Evolutionary conservation across 2,888 invertebrate species (phyloP).

Genomic region (Eutolmus rufibarbis): DNA sequence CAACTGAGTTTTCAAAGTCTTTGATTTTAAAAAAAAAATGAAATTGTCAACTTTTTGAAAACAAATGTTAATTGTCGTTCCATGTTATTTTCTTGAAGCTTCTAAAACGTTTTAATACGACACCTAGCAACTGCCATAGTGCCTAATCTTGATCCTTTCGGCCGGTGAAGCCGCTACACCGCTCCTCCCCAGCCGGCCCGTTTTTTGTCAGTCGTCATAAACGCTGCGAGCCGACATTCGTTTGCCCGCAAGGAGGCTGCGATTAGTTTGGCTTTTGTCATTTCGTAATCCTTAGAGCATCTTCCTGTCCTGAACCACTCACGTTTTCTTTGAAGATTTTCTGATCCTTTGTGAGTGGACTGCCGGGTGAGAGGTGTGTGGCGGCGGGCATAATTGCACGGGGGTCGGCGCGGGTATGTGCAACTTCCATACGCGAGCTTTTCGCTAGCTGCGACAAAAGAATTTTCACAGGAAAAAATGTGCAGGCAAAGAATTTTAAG

Average conservation of each 20-base stretch:
- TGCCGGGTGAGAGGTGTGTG: not conserved
- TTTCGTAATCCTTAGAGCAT: slow-evolving; percentile 17
- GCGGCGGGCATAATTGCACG: slow-evolving; percentile 4
- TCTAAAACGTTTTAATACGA: not conserved
- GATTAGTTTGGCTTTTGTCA: slow-evolving; percentile 35
- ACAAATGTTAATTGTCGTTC: not conserved
- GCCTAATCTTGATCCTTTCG: not conserved
- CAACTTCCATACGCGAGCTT: slow-evolving; percentile 9
- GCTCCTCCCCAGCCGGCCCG: not conserved
- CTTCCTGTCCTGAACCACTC: slow-evolving; percentile 15
- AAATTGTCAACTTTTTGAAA: no score
- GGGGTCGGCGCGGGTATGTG: not conserved
- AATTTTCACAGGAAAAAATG: slow-evolving; percentile 8
- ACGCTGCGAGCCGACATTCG: not conserved
- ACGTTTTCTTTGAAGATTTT: slow-evolving; percentile 19
- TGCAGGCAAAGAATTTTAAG: slow-evolving; percentile 32
- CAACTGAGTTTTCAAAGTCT: no score
- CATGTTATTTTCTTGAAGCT: not conserved
- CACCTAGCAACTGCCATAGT: not conserved
- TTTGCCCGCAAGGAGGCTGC: not conserved
- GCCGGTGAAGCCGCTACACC: not conserved
- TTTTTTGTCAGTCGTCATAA: not conserved
- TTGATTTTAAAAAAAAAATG: no score
- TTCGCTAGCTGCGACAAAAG: slow-evolving; percentile 32
- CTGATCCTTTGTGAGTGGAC: slow-evolving; percentile 22